phyloP scores from a whole-genome alignment of 2,113 vertebrate species.

The Prionailurus bengalensis region DNA sequence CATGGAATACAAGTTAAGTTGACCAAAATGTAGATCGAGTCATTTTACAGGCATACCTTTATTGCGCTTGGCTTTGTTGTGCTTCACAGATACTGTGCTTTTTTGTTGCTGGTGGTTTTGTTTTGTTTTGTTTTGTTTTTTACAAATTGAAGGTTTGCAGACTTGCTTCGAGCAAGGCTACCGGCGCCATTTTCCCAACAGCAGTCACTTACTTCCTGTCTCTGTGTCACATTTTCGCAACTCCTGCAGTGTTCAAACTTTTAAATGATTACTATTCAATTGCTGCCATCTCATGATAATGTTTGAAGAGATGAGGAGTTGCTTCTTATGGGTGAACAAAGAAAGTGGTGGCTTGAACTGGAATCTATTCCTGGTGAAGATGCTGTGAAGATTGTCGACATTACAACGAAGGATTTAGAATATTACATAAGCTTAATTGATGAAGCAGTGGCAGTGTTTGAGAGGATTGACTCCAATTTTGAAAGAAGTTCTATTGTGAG shows the following conservation, averaged over 20 bases:
- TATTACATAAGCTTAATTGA: not conserved
- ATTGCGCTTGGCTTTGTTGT: not conserved
- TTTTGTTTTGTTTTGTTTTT: not conserved
- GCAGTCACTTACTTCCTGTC: not conserved
- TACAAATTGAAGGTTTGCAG: not conserved
- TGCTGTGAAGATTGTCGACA: not conserved
- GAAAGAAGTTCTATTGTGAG: not conserved
- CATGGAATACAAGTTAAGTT: not conserved
- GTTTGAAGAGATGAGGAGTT: not conserved
- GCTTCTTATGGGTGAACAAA: not conserved
- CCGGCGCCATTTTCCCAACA: not conserved
- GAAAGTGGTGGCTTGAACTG: not conserved
- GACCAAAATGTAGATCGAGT: not conserved
- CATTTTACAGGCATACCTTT: not conserved
- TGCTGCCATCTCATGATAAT: not conserved
- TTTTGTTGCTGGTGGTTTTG: too few species aligned
- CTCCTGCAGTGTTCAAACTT: not conserved
- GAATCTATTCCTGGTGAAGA: not conserved
- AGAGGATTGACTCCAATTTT: not conserved
- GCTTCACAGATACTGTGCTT: not conserved
- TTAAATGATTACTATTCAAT: not conserved
- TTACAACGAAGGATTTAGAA: not conserved
- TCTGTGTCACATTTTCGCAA: not conserved
- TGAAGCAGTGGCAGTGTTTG: not conserved
- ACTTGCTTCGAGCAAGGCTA: rapidly evolving